Percentiles rank a stretch among this genome's conserved stretches.
Conservation (phyloP, 2,888 invertebrate genomes). For the Ceramica pisi region DNA sequence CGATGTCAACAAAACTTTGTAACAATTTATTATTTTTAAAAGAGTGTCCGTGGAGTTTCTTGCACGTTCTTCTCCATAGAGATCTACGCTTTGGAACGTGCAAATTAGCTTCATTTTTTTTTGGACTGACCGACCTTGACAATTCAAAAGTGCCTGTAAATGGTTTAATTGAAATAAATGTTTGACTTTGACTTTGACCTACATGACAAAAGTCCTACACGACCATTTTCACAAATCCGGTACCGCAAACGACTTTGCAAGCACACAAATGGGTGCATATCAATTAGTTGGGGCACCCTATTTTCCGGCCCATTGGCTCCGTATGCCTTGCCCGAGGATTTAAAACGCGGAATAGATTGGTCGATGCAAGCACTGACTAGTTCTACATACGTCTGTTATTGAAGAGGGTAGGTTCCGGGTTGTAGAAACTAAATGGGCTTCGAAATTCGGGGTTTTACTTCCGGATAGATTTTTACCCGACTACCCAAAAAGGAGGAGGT, state of each 20-base stretch:
- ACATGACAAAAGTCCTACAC: not conserved
- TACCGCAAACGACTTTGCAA: slow-evolving; percentile 28
- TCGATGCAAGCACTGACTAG: slow-evolving; percentile 18
- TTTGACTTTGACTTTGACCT: too few relatives aligned
- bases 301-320: slow-evolving; percentile 56
- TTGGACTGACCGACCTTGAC: too few relatives aligned
- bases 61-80: too few relatives aligned
- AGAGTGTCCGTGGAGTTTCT: too few relatives aligned
- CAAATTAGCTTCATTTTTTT: too few relatives aligned
- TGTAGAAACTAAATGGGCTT: slow-evolving; percentile 7
- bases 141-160: too few relatives aligned
- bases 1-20: too few relatives aligned
- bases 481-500: too few relatives aligned
- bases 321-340: slow-evolving; percentile 39
- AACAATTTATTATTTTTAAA: too few relatives aligned
- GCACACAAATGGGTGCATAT: slow-evolving; percentile 43
- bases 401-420: slow-evolving; percentile 10
- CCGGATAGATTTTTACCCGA: too few relatives aligned
- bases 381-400: slow-evolving; percentile 15
- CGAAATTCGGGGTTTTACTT: not conserved
- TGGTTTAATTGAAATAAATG: too few relatives aligned
- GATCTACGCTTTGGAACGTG: too few relatives aligned
- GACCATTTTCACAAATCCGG: slow-evolving; percentile 9
- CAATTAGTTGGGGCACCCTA: slow-evolving; percentile 59
- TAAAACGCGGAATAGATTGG: slow-evolving; percentile 52